Evolutionary conservation across 2,113 vertebrate genomes (phyloP), one percentile per base, ranked within the genome.

Genomic region (Pelecanoides urinatrix): DNA sequence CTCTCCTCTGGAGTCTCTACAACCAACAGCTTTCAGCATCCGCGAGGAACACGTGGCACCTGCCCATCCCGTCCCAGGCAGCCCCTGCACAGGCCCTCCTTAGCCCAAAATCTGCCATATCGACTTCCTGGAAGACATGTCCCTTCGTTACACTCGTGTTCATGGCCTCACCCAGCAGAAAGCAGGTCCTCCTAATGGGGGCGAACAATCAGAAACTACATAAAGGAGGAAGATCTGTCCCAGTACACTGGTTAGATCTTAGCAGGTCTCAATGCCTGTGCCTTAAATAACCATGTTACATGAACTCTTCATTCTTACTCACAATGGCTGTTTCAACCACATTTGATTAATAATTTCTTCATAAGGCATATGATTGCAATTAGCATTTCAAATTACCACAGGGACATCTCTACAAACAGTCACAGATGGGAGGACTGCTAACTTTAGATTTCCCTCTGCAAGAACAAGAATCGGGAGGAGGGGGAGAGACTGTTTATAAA

Each of bases 331-430:
- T 65, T 93, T 79, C 84, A 79, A 61, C 66, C 84, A 75, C 84
- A 19, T 94, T 95, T 91, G 91, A 97, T 97, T 95, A 97, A 94
- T 97, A 97, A 91, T 97, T 92, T 92, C 96, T 94, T 91, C 73
- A 20, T 89, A 65, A 92, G 76, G 86, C 97, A 94, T 92, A 89
- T 95, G 96, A 96, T 87, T 63, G 91, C 94, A 97, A 97, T 97
- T 97, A 97, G 92, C 96, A 97, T 97, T 95, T 96, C 96, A 95
- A 97, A 97, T 96, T 91, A 94, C 94, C 95, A 71, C 83, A 61
- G 92, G 94, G 91, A 95, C 94, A 92, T 89, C 92, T 95, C 96
- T 45, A 49, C 96, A 82, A 94, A 72, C 91, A 94, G 79, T 53
- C 91, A 84, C 92, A 96, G 97, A 95, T 96, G 96, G 97, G 81